A percentile compares a stretch with the other conserved stretches of the same genome.
phyloP scores from a whole-genome alignment of 2,113 vertebrate species.

The Ctenodactylus gundi region DNA sequence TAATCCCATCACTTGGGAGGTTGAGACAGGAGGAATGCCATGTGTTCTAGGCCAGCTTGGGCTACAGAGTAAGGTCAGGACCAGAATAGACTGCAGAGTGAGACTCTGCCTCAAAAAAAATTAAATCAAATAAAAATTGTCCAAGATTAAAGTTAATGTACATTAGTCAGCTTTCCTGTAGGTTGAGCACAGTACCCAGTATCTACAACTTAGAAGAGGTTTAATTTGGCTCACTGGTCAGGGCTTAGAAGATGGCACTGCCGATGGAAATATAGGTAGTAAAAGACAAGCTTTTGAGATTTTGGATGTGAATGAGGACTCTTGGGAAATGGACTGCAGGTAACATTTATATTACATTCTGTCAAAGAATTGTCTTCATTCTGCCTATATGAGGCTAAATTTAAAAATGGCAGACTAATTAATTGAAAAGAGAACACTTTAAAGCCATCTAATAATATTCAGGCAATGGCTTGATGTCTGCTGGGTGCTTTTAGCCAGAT shows the following conservation, averaged over 20 bases:
- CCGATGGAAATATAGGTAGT: background rate
- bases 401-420: background rate
- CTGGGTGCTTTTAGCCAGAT: background rate
- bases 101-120: too few relatives aligned
- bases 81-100: too few relatives aligned
- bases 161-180: background rate
- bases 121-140: too few relatives aligned
- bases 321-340: background rate
- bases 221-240: background rate
- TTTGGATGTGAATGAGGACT: background rate
- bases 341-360: background rate
- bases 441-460: background rate
- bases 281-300: background rate
- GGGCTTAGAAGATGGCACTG: background rate
- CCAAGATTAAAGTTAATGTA: constrained; percentile 15
- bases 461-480: background rate
- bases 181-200: background rate
- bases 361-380: background rate
- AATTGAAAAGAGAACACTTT: background rate
- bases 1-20: too few relatives aligned
- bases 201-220: background rate
- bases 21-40: too few relatives aligned
- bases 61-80: too few relatives aligned
- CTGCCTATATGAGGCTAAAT: background rate
- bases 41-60: too few relatives aligned